Conservation (phyloP, 2,113 vertebrate species). For the Nyctibius bracteatus region DNA sequence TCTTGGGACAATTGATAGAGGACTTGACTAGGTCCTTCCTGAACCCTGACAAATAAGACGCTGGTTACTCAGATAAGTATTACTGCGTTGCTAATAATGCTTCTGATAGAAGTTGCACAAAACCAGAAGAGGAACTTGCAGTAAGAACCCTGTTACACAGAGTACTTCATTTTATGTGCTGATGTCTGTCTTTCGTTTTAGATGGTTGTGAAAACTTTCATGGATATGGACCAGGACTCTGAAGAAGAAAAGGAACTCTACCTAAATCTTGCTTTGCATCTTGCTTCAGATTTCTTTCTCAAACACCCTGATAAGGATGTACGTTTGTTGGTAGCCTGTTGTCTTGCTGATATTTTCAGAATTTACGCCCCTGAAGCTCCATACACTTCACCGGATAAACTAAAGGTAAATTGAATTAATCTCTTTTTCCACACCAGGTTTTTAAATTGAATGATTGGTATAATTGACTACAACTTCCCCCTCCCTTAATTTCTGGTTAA, state of each 20-base stretch:
- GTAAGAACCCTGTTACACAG: not conserved
- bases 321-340: slow-evolving; percentile 94
- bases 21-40: not conserved
- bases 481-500: not conserved
- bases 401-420: slow-evolving; percentile 81
- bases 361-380: slow-evolving; percentile 98
- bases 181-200: slow-evolving; percentile 49
- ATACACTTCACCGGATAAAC: slow-evolving; percentile 96
- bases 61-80: not conserved
- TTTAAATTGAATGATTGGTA: not conserved
- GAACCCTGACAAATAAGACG: not conserved
- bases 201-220: slow-evolving; percentile 99
- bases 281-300: slow-evolving; percentile 98
- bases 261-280: slow-evolving; percentile 93
- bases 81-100: not conserved
- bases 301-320: slow-evolving; percentile 99
- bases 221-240: slow-evolving; percentile 99
- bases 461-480: not conserved
- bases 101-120: not conserved
- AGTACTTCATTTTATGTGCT: not conserved
- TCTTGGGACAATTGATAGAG: not conserved
- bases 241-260: slow-evolving; percentile 99
- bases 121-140: not conserved
- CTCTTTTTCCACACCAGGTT: not conserved
- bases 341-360: slow-evolving; percentile 97